These are phyloP conservation scores for Erpobdella octoculata DNA, from an alignment of 2,888 invertebrate species.

Conservation along the genomic window DNA sequence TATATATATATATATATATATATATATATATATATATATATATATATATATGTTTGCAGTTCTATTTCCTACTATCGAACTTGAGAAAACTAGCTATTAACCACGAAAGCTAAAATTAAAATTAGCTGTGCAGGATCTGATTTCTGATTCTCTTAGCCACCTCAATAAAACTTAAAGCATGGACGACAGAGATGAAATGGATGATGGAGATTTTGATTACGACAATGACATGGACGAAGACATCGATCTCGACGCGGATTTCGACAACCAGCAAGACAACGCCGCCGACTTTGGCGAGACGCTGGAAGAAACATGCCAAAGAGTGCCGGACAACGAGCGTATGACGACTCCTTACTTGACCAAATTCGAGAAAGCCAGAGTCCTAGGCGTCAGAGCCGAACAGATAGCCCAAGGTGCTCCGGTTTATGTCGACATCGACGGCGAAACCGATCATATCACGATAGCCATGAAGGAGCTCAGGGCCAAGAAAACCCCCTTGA, in stretches of 20 bases:
- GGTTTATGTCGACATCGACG: conserved; percentile 98
- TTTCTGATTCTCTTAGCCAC: too few species aligned
- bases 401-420: conserved; percentile 93
- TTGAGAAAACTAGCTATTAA: too few species aligned
- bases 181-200: conserved; percentile 22
- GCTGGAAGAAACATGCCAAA: conserved; percentile 55
- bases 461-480: conserved; percentile 97
- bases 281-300: conserved; percentile 61
- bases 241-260: conserved; percentile 51
- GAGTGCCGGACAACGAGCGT: conserved; percentile 59
- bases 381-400: conserved; percentile 86
- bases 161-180: too few species aligned
- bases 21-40: too few species aligned
- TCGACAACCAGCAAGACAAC: conserved; percentile 77
- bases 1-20: too few species aligned
- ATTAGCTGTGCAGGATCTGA: too few species aligned
- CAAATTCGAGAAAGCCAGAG: conserved; percentile 85
- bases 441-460: conserved; percentile 93
- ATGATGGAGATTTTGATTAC: conserved; percentile 46
- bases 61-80: too few species aligned
- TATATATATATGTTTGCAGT: too few species aligned
- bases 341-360: conserved; percentile 98
- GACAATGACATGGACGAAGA: conserved; percentile 48
- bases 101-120: too few species aligned
- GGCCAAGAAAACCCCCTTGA: conserved; percentile 84